phyloP scores from a whole-genome alignment of 2,888 invertebrate species.

The Masnerella sp. region DNA sequence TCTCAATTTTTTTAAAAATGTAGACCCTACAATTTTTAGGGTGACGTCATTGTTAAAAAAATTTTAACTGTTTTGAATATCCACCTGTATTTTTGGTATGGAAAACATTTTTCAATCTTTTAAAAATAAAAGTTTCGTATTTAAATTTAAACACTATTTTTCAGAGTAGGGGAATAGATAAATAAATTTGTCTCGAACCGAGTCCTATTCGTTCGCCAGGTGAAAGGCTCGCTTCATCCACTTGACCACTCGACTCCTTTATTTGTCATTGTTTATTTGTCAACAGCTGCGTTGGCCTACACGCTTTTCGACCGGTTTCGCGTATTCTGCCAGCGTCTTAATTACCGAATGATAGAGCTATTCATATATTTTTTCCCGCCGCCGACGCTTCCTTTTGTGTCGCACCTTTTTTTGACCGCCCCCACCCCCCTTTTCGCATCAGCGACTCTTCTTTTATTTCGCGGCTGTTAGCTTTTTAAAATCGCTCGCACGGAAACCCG shows the following conservation, averaged over 20 bases:
- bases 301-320: conserved; percentile 61
- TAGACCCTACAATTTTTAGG: no score
- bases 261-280: conserved; percentile 67
- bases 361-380: conserved; percentile 63
- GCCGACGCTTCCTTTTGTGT: conserved; percentile 40
- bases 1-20: no score
- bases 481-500: conserved; percentile 53
- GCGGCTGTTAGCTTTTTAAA: conserved; percentile 58
- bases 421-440: conserved; percentile 36
- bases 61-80: no score
- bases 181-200: conserved; percentile 40
- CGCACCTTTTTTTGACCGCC: conserved; percentile 16
- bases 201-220: conserved; percentile 22
- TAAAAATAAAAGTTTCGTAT: no score
- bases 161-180: conserved; percentile 26
- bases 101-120: no score
- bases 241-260: conserved; percentile 71
- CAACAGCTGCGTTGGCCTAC: conserved; percentile 67
- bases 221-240: conserved; percentile 61
- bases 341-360: conserved; percentile 74
- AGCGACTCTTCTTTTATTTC: conserved; percentile 39
- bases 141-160: no score
- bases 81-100: no score
- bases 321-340: conserved; percentile 70
- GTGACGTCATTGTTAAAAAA: no score